Conservation (phyloP, 2,113 vertebrate genomes). For the Python bivittatus region DNA sequence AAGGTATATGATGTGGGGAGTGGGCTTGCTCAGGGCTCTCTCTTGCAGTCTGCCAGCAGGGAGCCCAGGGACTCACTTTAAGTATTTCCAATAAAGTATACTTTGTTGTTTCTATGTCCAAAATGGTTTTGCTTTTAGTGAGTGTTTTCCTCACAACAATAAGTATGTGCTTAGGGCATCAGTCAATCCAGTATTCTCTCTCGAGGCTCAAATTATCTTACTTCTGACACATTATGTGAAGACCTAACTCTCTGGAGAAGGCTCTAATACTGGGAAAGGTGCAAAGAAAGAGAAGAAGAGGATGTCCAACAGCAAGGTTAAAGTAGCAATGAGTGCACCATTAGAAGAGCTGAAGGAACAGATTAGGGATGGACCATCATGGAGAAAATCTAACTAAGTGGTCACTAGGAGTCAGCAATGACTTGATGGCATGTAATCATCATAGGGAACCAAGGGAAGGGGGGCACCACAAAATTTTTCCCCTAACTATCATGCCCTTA, state of each 20-base stretch:
- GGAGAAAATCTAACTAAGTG: background rate
- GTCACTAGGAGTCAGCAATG: background rate
- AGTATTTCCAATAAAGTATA: too few species aligned
- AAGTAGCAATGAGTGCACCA: background rate
- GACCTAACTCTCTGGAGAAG: background rate
- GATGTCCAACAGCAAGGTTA: background rate
- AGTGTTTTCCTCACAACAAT: too few species aligned
- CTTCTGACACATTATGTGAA: background rate
- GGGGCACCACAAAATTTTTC: background rate
- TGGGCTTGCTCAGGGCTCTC: too few species aligned
- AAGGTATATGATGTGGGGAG: too few species aligned
- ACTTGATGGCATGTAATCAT: background rate
- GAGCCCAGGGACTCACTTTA: too few species aligned
- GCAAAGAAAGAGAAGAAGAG: background rate
- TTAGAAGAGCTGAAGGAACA: background rate
- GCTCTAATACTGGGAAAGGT: background rate
- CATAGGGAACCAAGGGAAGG: background rate
- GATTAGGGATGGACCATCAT: background rate
- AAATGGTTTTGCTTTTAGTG: too few species aligned
- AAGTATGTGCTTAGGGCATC: too few species aligned
- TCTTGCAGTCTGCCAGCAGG: too few species aligned
- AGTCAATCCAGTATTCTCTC: too few species aligned
- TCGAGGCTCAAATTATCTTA: too few species aligned
- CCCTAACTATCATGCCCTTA: background rate
- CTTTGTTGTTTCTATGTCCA: too few species aligned